Evolutionary conservation across 2,888 invertebrate species (phyloP).

Genomic region (Strigamia transsilvanica): DNA sequence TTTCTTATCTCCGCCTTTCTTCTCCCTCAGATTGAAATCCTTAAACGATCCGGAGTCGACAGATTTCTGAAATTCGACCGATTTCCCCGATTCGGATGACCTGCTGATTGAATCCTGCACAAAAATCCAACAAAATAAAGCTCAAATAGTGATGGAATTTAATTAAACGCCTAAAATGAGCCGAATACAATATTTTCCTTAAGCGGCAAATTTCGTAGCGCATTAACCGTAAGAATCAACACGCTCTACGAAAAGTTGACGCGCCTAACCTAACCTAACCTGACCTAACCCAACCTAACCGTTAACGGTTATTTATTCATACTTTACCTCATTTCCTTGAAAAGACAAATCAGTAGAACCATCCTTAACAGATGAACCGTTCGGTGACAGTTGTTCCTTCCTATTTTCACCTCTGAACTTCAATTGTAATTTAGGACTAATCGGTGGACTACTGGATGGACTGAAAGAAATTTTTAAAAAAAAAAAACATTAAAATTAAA

Average conservation of each 20-base stretch:
- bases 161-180: too few relatives aligned
- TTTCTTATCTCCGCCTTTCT: slow-evolving; percentile 65
- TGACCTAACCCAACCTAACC: too few relatives aligned
- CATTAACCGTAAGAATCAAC: too few relatives aligned
- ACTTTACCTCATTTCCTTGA: slow-evolving; percentile 20
- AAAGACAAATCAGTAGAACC: slow-evolving; percentile 50
- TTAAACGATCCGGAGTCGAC: slow-evolving; percentile 55
- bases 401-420: slow-evolving; percentile 41
- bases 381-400: slow-evolving; percentile 48
- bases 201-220: too few relatives aligned
- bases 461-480: slow-evolving; percentile 48
- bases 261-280: too few relatives aligned
- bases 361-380: slow-evolving; percentile 45
- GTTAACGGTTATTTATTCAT: not conserved
- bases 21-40: slow-evolving; percentile 64
- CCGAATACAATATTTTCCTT: too few relatives aligned
- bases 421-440: slow-evolving; percentile 54
- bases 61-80: slow-evolving; percentile 52
- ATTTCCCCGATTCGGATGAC: slow-evolving; percentile 63
- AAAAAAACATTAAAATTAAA: slow-evolving; percentile 9
- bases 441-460: slow-evolving; percentile 54
- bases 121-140: slow-evolving; percentile 9
- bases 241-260: too few relatives aligned
- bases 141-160: not conserved
- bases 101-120: slow-evolving; percentile 62